These are phyloP conservation scores for Leptobrachium leishanense DNA, from an alignment of 2,113 vertebrate genomes.

Conservation along the genomic window DNA sequence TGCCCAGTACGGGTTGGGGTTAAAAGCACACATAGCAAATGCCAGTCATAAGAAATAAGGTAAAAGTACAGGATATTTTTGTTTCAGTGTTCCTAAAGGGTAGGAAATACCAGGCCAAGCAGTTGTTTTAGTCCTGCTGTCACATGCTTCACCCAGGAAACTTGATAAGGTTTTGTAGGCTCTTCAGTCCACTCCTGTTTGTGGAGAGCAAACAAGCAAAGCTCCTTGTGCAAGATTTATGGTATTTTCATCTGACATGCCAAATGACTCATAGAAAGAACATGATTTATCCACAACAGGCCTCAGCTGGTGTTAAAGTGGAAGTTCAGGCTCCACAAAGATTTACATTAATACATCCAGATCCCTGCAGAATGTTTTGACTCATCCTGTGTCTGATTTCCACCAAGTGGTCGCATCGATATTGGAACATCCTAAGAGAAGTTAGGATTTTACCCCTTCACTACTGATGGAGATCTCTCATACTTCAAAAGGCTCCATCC, in stretches of 20 bases:
- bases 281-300: constrained; percentile 6
- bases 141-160: constrained; percentile 13
- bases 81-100: neutral
- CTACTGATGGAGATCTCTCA: no score
- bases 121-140: neutral
- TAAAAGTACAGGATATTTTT: neutral
- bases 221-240: constrained; percentile 35
- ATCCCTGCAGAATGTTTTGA: no score
- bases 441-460: no score
- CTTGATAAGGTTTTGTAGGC: constrained; percentile 15
- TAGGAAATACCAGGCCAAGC: neutral
- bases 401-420: no score
- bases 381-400: no score
- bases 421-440: no score
- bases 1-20: no score
- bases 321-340: no score
- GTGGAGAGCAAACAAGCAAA: constrained; percentile 34
- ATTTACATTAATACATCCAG: no score
- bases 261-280: constrained; percentile 21
- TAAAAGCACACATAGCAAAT: no score
- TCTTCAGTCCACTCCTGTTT: constrained; percentile 39
- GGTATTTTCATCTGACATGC: constrained; percentile 32
- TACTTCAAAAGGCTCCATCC: no score
- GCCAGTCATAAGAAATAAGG: neutral
- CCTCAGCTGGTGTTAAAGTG: neutral